Percentiles rank a stretch among this genome's conserved stretches.
phyloP scores from a whole-genome alignment of 2,797 vertebrate genomes.

The Cossypha caffra region DNA sequence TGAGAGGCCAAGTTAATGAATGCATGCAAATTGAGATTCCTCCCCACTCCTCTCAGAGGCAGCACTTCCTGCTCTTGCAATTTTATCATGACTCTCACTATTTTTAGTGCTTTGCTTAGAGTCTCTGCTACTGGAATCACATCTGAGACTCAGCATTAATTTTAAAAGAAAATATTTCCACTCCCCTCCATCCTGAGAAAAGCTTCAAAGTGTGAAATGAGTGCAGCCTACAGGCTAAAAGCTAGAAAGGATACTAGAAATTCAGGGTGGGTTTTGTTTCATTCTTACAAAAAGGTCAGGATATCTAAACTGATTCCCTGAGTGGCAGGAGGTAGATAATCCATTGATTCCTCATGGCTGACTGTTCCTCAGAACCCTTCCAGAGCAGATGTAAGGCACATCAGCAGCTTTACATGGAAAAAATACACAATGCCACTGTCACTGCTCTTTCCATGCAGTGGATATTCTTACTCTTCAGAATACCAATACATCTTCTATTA shows the following conservation, averaged over 20 bases:
- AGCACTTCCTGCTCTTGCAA: constrained; percentile 50
- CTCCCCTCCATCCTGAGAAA: not conserved
- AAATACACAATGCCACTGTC: not conserved
- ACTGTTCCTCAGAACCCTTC: not conserved
- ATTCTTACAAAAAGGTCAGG: not conserved
- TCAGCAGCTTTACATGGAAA: not conserved
- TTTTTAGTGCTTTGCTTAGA: constrained; percentile 39
- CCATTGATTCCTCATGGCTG: not conserved
- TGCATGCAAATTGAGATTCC: constrained; percentile 57
- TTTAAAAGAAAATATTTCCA: constrained; percentile 12
- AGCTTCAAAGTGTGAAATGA: not conserved
- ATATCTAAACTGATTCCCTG: not conserved
- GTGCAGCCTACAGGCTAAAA: not conserved
- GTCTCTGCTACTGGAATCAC: not conserved
- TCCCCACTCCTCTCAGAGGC: constrained; percentile 32
- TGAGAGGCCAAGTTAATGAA: constrained; percentile 50
- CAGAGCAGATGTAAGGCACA: not conserved
- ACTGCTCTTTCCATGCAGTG: not conserved
- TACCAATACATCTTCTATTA: not conserved
- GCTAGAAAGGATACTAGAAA: not conserved
- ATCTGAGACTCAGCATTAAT: constrained; percentile 10
- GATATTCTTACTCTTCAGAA: not conserved
- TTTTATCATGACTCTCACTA: constrained; percentile 51
- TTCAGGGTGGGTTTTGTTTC: not conserved
- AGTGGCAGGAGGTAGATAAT: not conserved